phyloP scores from a whole-genome alignment of 2,113 vertebrate species.

The Osmerus mordax region DNA sequence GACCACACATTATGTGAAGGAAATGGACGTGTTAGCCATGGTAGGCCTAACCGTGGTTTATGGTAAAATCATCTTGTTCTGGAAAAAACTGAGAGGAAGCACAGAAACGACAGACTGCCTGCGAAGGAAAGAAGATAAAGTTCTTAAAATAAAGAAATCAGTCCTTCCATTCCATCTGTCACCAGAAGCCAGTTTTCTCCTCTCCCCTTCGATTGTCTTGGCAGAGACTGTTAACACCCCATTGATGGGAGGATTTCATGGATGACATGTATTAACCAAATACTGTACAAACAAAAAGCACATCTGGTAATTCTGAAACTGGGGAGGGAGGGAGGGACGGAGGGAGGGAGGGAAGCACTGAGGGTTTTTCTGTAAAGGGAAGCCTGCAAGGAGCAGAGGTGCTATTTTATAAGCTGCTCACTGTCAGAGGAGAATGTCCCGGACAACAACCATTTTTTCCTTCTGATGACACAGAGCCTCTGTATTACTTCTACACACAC shows the following conservation, averaged over 20 bases:
- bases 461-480: constrained; percentile 19
- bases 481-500: constrained; percentile 14
- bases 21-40: too few species aligned
- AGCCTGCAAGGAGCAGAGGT: constrained; percentile 14
- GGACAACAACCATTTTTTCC: constrained; percentile 30
- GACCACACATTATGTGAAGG: too few species aligned
- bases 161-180: constrained; percentile 61
- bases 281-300: constrained; percentile 45
- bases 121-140: constrained; percentile 55
- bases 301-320: constrained; percentile 49
- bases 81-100: background rate
- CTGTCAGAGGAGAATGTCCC: constrained; percentile 32
- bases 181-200: constrained; percentile 46
- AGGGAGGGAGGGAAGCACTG: too few species aligned
- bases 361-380: background rate
- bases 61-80: too few species aligned
- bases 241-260: constrained; percentile 49
- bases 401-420: constrained; percentile 42
- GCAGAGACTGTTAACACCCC: constrained; percentile 48
- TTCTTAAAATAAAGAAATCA: constrained; percentile 63
- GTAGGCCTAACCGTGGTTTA: too few species aligned
- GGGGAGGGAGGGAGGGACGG: background rate
- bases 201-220: constrained; percentile 49
- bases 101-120: constrained; percentile 51
- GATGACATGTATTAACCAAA: constrained; percentile 54